phyloP scores from a whole-genome alignment of 1,140 invertebrate species.

The Drosophila setifemur region DNA sequence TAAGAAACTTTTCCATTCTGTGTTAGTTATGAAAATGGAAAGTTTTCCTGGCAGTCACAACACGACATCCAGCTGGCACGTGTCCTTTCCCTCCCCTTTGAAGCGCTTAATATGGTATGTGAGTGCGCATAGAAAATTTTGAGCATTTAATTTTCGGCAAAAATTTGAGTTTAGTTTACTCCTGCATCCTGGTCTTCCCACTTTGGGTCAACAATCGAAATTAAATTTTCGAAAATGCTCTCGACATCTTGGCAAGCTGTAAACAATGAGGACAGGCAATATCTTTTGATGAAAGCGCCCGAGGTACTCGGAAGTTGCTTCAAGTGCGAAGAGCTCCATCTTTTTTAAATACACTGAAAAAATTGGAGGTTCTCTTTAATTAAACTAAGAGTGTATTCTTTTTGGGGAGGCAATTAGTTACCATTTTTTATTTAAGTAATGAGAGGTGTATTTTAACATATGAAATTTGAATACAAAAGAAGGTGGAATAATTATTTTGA shows the following conservation, averaged over 20 bases:
- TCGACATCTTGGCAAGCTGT: conserved; percentile 30
- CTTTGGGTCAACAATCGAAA: conserved; percentile 59
- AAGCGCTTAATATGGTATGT: too few species aligned
- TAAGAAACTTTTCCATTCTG: conserved; percentile 42
- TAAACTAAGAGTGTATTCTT: too few species aligned
- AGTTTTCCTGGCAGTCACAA: conserved; percentile 13
- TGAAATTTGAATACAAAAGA: too few species aligned
- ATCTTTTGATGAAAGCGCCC: conserved; percentile 34
- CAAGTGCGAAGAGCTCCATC: conserved; percentile 27
- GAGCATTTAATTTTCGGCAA: conserved; percentile 24
- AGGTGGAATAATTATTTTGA: too few species aligned
- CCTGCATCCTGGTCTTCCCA: neutral
- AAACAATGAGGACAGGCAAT: conserved; percentile 48
- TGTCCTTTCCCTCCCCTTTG: conserved; percentile 13
- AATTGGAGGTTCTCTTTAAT: too few species aligned
- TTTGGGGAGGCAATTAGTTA: too few species aligned
- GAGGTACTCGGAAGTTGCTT: conserved; percentile 31
- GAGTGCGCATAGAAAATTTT: conserved; percentile 7
- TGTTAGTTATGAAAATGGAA: conserved; percentile 62
- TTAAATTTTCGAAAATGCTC: conserved; percentile 42
- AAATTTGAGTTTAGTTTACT: conserved; percentile 31
- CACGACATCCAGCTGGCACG: conserved; percentile 36
- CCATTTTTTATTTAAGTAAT: too few species aligned
- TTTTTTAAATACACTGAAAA: too few species aligned
- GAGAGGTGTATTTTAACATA: too few species aligned